Base-by-base conservation (phyloP, 92 coral and sea anemone genomes). In the Pocillopora meandrina region DNA sequence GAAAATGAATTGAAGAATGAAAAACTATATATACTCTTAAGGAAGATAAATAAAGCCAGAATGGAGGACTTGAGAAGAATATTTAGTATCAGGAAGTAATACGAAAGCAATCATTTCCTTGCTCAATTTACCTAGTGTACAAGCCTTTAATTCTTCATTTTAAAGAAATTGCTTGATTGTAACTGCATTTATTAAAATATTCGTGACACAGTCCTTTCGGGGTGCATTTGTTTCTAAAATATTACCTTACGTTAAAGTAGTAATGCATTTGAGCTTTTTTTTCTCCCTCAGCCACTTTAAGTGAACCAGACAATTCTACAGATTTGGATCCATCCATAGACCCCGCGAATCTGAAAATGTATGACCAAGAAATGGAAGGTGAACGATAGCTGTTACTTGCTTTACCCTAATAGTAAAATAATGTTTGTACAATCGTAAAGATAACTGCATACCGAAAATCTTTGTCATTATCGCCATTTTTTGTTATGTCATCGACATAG, bases 361-460 rank as follows among this genome's bases (percentile, higher is more conserved):
- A 84, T 23, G 88, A 84, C 12, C 59, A 84, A 20, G 88, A 84
- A 56, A 49, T 74, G 71, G 65, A 83, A 83, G 86, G 86, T 83
- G 73, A 20, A 20, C 4, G 8, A 15, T 14, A 7, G 4, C 19
- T 18, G 1, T 15, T 5, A 18, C 12, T 72, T 13, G 47, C 15
- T 2, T 35, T 14, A 20, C 21, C 0, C 14, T 36, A 23, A 67
- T 26, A 64, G 8, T 18, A 64, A 64, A 64, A n/a, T 10, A 26
- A 5, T 64, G n/a, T 64, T 10, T 18, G 4, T 67, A 0, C 16
- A 16, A 31, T 33, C 52, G 8, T 12, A 2, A 67, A 1, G 6
- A 31, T 2, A 9, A 69, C 19, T n/a, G 31, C 31, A 26, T 26
- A 42, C 52, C 8, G 52, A 42, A 42, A 42, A 3, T 42, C 8